phyloP scores from a whole-genome alignment of 2,888 invertebrate genomes.

The Stenotaenia linearis region DNA sequence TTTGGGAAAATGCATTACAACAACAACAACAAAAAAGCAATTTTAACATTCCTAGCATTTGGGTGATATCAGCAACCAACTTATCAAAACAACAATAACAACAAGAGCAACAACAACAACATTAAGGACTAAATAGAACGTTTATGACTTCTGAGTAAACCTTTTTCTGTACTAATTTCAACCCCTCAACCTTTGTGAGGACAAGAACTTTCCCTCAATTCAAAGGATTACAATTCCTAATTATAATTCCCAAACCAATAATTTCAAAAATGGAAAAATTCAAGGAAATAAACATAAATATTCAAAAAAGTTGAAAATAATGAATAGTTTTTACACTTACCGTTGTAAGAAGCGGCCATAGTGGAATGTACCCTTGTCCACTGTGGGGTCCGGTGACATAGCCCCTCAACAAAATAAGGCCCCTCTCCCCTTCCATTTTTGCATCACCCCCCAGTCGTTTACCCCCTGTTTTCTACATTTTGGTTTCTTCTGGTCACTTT shows the following conservation, averaged over 20 bases:
- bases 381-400: conserved; percentile 13
- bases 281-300: background rate
- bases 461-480: background rate
- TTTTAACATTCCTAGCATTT: no score
- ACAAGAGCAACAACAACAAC: no score
- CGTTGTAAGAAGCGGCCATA: conserved; percentile 2
- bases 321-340: background rate
- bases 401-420: background rate
- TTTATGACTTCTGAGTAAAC: background rate
- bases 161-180: background rate
- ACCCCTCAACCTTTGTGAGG: background rate
- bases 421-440: background rate
- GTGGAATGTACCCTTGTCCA: conserved; percentile 26
- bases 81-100: no score
- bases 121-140: background rate
- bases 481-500: conserved; percentile 23
- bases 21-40: no score
- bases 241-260: background rate
- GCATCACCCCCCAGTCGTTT: background rate
- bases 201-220: background rate
- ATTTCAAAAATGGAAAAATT: background rate
- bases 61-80: no score
- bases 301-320: background rate
- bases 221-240: background rate
- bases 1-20: no score